These are phyloP conservation scores for Batillaria attramentaria DNA, from an alignment of 1,140 invertebrate species.

Conservation along the genomic window DNA sequence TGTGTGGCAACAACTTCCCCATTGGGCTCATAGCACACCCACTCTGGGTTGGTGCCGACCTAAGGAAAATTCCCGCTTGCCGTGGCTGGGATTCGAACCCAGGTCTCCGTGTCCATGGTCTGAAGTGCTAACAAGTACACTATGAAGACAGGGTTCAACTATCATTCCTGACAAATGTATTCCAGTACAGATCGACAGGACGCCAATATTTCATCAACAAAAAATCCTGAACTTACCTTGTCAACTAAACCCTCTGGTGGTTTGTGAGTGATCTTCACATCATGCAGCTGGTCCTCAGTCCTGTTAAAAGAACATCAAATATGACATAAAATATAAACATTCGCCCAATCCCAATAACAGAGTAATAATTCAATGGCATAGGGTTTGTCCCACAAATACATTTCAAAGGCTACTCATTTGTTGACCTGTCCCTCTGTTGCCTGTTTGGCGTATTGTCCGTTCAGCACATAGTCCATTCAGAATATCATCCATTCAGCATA, in stretches of 20 bases:
- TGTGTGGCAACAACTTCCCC: no score
- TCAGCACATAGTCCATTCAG: no score
- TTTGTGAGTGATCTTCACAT: conserved; percentile 64
- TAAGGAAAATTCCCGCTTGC: neutral
- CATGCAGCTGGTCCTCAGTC: conserved; percentile 60
- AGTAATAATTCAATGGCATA: no score
- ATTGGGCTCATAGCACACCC: no score
- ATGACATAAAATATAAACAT: neutral
- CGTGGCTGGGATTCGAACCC: neutral
- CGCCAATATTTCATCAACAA: neutral
- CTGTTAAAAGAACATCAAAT: conserved; percentile 34
- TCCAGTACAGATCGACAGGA: neutral
- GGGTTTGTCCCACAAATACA: no score
- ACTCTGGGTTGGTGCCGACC: no score
- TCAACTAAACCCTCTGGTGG: conserved; percentile 60
- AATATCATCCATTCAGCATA: no score
- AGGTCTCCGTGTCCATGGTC: neutral
- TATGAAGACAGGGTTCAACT: neutral
- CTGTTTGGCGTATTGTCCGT: no score
- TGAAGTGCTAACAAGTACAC: neutral
- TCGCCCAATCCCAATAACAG: no score
- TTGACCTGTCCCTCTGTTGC: no score
- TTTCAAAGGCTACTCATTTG: no score
- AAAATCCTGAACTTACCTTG: conserved; percentile 47
- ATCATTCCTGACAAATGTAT: neutral